These are phyloP conservation scores for Noturus placidus DNA, from an alignment of 2,113 vertebrate genomes.

Conservation along the genomic window DNA sequence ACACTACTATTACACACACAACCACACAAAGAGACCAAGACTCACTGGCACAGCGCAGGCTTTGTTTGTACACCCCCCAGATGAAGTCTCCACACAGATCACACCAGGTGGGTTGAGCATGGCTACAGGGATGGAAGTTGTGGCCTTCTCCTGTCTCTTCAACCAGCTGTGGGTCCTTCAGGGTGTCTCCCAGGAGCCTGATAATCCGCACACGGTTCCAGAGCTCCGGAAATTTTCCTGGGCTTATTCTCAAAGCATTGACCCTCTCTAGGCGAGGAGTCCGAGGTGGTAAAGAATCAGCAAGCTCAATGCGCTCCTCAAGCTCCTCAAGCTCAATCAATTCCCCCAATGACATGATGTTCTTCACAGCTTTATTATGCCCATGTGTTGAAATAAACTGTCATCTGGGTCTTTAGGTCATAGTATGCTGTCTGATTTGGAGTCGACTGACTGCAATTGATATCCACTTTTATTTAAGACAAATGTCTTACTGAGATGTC, in stretches of 20 bases:
- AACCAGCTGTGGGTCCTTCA: constrained; percentile 65
- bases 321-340: constrained; percentile 79
- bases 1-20: background rate
- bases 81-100: constrained; percentile 96
- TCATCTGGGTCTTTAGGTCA: constrained; percentile 12
- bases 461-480: constrained; percentile 12
- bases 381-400: constrained; percentile 1
- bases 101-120: constrained; percentile 88
- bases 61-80: constrained; percentile 92
- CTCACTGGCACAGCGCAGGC: constrained; percentile 88
- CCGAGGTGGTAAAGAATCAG: constrained; percentile 49
- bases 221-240: constrained; percentile 74
- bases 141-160: constrained; percentile 78
- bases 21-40: constrained; percentile 53
- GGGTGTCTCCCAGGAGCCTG: constrained; percentile 62
- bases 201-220: constrained; percentile 71
- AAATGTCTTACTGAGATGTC: background rate
- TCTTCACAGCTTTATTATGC: constrained; percentile 9
- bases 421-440: background rate
- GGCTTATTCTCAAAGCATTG: constrained; percentile 86
- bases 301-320: constrained; percentile 71
- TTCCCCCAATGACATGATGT: constrained; percentile 81
- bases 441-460: background rate
- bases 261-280: constrained; percentile 66
- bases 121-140: constrained; percentile 81